These are phyloP conservation scores for Pluvialis apricaria DNA, from an alignment of 2,113 vertebrate genomes.

Conservation along the genomic window DNA sequence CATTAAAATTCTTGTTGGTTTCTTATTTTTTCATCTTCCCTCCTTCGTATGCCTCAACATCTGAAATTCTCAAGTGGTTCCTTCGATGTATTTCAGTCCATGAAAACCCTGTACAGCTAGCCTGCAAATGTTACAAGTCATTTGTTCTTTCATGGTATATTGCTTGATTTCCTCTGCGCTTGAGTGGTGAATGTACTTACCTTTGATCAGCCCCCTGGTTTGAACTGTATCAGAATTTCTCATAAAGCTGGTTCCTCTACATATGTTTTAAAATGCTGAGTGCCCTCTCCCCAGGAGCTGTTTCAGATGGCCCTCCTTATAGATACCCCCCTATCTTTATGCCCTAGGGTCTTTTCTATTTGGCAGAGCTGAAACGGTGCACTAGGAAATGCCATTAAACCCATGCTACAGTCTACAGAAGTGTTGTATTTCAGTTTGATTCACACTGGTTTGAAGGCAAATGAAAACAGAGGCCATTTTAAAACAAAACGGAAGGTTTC, in stretches of 20 bases:
- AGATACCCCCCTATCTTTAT: neutral
- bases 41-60: neutral
- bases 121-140: neutral
- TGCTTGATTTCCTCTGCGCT: neutral
- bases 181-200: neutral
- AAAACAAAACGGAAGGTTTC: neutral
- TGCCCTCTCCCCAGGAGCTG: neutral
- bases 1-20: neutral
- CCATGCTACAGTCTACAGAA: neutral
- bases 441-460: neutral
- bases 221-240: neutral
- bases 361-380: neutral
- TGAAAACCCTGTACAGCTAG: neutral
- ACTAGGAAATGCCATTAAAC: neutral
- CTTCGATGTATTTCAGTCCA: neutral
- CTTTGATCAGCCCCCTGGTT: neutral
- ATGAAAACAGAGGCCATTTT: neutral
- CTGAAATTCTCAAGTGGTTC: neutral
- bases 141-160: neutral
- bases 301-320: neutral
- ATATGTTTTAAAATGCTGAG: neutral
- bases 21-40: neutral
- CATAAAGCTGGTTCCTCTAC: neutral
- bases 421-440: neutral
- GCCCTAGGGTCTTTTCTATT: neutral